Evolutionary conservation across 2,888 invertebrate genomes (phyloP), one percentile per base, ranked within the genome.

Genomic region (Sabatieria punctata): DNA sequence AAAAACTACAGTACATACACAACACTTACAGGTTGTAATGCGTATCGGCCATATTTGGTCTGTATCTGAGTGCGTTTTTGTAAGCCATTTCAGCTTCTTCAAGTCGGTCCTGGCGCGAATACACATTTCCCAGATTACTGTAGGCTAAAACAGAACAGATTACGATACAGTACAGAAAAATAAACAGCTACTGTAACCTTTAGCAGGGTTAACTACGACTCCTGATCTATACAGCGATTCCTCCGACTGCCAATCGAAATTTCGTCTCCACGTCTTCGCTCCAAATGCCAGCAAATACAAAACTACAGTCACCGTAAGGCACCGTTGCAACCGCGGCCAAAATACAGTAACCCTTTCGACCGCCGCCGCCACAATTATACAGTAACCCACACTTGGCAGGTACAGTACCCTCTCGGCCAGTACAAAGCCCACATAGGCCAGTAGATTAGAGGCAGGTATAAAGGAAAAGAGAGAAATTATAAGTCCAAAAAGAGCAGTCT

Each of bases 11-110:
- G n/a, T n/a, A n/a, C n/a, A n/a, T n/a, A n/a, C n/a, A n/a, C n/a
- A n/a, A n/a, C n/a, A n/a, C 89, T 85, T 73, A 91, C 89, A 91
- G 75, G 73, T 95, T 95, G 71, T 93, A 95, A 74, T 93, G 91
- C 51, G 91, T 91, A 71, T 95, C 95, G 49, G 93, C 93, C 91
- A 93, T 93, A 72, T 91, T 93, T 60, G 84, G 82, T 66, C 91
- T 77, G 74, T 82, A 78, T 60, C 78, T 77, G 54, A 95, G 77
- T 49, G 95, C 93, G 70, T 79, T 79, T 65, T 82, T 77, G 71
- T 88, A 88, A 45, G 88, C 88, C 63, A 77, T 76, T 72, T 89
- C 88, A 45, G 93, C 95, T 71, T 89, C 88, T 54, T 75, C 75
- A 48, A 77, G 76, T 59, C 83, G 77, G 40, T 86, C 88, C 69